phyloP scores from a whole-genome alignment of 2,797 vertebrate species.

The Pipistrellus nathusii region DNA sequence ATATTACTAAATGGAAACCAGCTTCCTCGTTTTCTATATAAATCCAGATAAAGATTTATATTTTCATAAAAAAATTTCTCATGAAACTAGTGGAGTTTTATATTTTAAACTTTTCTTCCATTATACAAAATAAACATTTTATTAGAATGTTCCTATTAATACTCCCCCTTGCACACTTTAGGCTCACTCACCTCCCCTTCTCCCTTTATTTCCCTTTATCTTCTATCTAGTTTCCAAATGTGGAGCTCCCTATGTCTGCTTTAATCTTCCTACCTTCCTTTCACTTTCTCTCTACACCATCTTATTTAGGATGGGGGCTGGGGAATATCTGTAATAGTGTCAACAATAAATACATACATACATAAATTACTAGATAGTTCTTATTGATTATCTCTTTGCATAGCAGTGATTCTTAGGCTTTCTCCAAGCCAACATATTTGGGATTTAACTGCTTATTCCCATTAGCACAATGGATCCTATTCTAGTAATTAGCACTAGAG shows the following conservation, averaged over 20 bases:
- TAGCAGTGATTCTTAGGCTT: neutral
- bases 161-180: neutral
- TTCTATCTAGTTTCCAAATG: neutral
- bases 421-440: neutral
- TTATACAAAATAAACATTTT: neutral
- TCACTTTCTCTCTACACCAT: neutral
- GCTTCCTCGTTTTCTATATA: neutral
- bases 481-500: neutral
- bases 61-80: neutral
- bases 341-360: neutral
- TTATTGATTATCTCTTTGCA: neutral
- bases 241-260: neutral
- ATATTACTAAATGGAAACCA: slow-evolving; percentile 11
- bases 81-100: neutral
- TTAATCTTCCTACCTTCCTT: neutral
- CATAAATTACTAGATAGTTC: neutral
- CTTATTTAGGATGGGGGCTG: neutral
- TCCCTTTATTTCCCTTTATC: neutral
- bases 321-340: neutral
- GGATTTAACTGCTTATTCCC: neutral
- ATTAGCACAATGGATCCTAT: neutral
- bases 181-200: rapidly evolving
- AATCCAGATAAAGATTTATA: neutral
- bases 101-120: neutral
- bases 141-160: neutral